A percentile compares a stretch with the other conserved stretches of the same genome.
Evolutionary conservation across 2,797 vertebrate genomes (phyloP).

Genomic region (Macropodus opercularis): DNA sequence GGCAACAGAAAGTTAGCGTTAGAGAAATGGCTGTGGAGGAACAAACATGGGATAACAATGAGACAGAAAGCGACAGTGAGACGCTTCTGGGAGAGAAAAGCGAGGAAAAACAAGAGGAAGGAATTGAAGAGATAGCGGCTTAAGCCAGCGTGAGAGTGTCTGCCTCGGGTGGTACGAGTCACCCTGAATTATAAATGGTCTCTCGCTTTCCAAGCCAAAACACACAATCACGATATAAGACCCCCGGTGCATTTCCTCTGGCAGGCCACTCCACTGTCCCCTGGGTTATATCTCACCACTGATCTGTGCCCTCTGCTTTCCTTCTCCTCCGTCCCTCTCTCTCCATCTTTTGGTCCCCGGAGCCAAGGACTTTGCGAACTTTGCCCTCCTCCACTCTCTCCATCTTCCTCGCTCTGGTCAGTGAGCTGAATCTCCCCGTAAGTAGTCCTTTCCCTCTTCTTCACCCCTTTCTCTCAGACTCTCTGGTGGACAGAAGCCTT

Average conservation of each 20-base stretch:
- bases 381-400: constrained; percentile 49
- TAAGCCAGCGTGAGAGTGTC: constrained; percentile 71
- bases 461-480: constrained; percentile 12
- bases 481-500: constrained; percentile 47
- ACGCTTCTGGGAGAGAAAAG: constrained; percentile 50
- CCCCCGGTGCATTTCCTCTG: constrained; percentile 73
- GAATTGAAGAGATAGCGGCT: constrained; percentile 55
- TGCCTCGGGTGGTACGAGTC: constrained; percentile 72
- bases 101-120: constrained; percentile 32
- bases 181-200: constrained; percentile 79
- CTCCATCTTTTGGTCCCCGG: constrained; percentile 34
- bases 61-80: constrained; percentile 56
- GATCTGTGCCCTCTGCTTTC: constrained; percentile 65
- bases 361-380: constrained; percentile 62
- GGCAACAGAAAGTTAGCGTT: constrained; percentile 43
- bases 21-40: constrained; percentile 49
- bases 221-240: constrained; percentile 73
- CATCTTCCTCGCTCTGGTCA: constrained; percentile 43
- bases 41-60: constrained; percentile 55
- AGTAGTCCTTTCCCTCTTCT: constrained; percentile 24
- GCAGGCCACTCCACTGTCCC: constrained; percentile 66
- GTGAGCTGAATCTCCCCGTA: constrained; percentile 43
- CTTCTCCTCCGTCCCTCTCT: constrained; percentile 38
- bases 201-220: constrained; percentile 75
- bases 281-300: constrained; percentile 59